These are phyloP conservation scores for Pristionchus arcanus DNA, from an alignment of 2,888 invertebrate species.

Conservation along the genomic window DNA sequence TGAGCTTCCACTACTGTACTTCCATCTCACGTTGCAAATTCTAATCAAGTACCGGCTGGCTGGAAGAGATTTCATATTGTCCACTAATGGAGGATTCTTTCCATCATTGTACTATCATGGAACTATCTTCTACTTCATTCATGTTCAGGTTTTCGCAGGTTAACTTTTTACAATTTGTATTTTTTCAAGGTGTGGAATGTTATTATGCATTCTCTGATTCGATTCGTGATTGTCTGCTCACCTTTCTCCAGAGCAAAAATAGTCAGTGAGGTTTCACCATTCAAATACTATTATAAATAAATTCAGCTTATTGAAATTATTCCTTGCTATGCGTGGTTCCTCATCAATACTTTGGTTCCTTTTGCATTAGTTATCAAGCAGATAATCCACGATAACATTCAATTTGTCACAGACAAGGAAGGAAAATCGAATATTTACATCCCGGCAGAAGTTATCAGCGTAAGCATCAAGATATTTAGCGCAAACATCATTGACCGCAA, in stretches of 20 bases:
- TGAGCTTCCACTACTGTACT: neutral
- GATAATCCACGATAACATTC: neutral
- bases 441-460: neutral
- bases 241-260: neutral
- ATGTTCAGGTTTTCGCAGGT: neutral
- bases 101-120: neutral
- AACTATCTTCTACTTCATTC: neutral
- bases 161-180: neutral
- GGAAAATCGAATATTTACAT: neutral
- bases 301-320: neutral
- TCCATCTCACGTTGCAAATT: neutral
- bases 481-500: neutral
- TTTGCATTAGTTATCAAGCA: neutral
- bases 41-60: neutral
- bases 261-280: neutral
- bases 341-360: neutral
- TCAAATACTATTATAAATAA: neutral
- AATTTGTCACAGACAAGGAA: neutral
- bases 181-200: neutral
- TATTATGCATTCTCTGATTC: neutral
- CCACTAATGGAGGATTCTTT: neutral
- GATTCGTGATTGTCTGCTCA: neutral
- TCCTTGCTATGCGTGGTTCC: neutral
- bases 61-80: neutral
- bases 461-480: neutral